phyloP scores from a whole-genome alignment of 2,888 invertebrate species.

The Dryomyza anilis region DNA sequence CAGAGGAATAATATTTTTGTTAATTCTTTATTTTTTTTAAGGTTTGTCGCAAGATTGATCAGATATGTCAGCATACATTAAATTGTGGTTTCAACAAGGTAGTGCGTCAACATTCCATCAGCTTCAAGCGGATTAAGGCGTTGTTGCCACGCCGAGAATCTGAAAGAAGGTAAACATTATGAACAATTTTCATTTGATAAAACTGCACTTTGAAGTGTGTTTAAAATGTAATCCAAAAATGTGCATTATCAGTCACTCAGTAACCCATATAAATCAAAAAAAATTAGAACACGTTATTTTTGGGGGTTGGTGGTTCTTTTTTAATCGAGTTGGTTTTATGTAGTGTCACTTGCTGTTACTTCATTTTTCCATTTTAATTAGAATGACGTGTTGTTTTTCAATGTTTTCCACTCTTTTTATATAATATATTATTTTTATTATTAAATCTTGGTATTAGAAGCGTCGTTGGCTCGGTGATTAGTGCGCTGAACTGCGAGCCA shows the following conservation, averaged over 20 bases:
- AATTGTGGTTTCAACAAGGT: conserved; percentile 83
- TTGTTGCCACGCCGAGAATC: conserved; percentile 87
- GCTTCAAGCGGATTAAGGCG: conserved; percentile 79
- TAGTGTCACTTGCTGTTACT: too few species aligned
- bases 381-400: not conserved
- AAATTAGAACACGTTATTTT: too few species aligned
- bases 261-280: too few species aligned
- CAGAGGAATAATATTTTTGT: too few species aligned
- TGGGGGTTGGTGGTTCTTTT: too few species aligned
- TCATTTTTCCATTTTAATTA: not conserved
- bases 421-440: too few species aligned
- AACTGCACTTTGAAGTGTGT: not conserved
- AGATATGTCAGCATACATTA: conserved; percentile 74
- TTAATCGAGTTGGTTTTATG: too few species aligned
- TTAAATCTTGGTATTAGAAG: too few species aligned
- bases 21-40: conserved; percentile 52
- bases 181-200: not conserved
- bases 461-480: too few species aligned
- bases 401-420: too few species aligned
- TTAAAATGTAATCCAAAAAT: not conserved
- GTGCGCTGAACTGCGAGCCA: too few species aligned
- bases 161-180: conserved; percentile 69
- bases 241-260: not conserved
- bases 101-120: conserved; percentile 76
- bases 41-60: conserved; percentile 81